Conservation (phyloP, 2,113 vertebrate genomes). For the Sorex fumeus region DNA sequence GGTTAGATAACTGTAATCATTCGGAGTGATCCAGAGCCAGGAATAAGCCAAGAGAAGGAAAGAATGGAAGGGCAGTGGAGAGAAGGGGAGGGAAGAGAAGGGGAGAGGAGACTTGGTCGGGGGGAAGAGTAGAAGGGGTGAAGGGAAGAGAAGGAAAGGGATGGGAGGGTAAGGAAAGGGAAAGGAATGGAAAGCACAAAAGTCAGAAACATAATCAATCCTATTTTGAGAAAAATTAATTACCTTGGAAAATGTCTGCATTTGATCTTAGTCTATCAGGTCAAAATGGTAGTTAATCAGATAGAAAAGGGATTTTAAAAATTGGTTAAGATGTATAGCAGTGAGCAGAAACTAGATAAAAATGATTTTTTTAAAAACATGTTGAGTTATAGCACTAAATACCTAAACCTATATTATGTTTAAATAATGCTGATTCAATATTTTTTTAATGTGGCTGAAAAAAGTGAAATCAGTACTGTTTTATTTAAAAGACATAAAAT, state of each 20-base stretch:
- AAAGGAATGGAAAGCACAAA: too few species aligned
- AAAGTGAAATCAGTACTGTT: conserved; percentile 6
- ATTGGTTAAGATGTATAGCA: too few species aligned
- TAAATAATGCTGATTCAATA: neutral
- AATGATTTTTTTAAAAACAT: neutral
- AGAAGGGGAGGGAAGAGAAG: too few species aligned
- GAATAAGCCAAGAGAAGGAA: too few species aligned
- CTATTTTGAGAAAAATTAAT: conserved; percentile 35
- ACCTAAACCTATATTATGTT: neutral
- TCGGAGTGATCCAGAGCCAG: too few species aligned
- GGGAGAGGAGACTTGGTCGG: too few species aligned
- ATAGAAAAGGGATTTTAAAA: neutral
- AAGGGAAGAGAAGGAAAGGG: too few species aligned
- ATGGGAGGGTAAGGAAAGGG: too few species aligned
- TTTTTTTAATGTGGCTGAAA: neutral
- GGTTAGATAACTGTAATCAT: too few species aligned
- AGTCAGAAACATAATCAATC: neutral
- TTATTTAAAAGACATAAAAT: neutral
- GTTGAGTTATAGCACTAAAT: neutral
- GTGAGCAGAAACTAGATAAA: too few species aligned
- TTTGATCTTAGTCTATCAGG: neutral
- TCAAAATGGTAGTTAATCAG: neutral
- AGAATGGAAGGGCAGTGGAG: too few species aligned
- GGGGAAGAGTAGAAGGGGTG: too few species aligned
- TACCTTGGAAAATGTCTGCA: neutral